phyloP scores from a whole-genome alignment of 2,113 vertebrate genomes.

The Vireo altiloquus region DNA sequence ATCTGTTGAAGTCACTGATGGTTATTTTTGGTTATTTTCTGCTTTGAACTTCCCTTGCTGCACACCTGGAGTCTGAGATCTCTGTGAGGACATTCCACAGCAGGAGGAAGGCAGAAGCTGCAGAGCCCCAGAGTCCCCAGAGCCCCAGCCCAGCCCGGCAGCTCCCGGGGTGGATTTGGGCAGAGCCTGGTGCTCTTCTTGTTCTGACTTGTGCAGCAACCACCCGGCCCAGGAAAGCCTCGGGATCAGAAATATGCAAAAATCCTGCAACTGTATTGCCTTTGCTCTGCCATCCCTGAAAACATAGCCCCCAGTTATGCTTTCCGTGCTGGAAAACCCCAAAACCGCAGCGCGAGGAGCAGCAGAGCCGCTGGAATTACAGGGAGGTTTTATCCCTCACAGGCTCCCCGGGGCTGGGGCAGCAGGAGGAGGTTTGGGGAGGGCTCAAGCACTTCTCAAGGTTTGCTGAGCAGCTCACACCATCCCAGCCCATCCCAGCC shows the following conservation, averaged over 20 bases:
- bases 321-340: conserved; percentile 45
- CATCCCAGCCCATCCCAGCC: background rate
- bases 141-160: background rate
- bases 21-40: background rate
- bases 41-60: background rate
- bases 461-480: background rate
- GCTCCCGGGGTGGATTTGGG: background rate
- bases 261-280: background rate
- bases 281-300: conserved; percentile 3
- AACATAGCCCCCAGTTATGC: background rate
- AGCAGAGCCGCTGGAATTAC: background rate
- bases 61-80: background rate
- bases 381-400: background rate
- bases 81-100: background rate
- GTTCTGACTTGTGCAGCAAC: background rate
- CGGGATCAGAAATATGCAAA: conserved; percentile 5
- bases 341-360: conserved; percentile 20
- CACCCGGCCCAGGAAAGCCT: background rate
- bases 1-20: background rate
- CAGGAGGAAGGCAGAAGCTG: background rate
- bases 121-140: background rate
- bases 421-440: background rate
- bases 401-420: background rate
- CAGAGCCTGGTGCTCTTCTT: background rate
- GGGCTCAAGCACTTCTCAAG: background rate